phyloP scores from a whole-genome alignment of 2,888 invertebrate species.

The Auanema freiburgensis region DNA sequence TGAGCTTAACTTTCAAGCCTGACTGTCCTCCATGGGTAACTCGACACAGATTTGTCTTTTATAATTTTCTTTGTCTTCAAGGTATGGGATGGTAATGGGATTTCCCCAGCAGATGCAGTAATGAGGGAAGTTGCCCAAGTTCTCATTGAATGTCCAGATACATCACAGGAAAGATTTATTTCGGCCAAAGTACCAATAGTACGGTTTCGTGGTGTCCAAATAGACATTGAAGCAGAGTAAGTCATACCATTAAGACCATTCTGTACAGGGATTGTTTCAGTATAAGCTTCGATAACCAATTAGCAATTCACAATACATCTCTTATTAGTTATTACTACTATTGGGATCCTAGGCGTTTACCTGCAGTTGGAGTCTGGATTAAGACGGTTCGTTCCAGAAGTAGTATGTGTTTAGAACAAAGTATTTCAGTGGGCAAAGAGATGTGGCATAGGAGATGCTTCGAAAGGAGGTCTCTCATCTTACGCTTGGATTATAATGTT shows the following conservation, averaged over 20 bases:
- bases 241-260: neutral
- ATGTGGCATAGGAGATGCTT: constrained; percentile 69
- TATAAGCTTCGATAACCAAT: constrained; percentile 71
- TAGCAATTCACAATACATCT: constrained; percentile 70
- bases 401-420: constrained; percentile 2
- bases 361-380: constrained; percentile 50
- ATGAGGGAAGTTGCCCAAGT: constrained; percentile 45
- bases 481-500: constrained; percentile 73
- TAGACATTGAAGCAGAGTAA: constrained; percentile 44
- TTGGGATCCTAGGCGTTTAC: constrained; percentile 65
- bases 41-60: no score
- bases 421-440: constrained; percentile 37
- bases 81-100: neutral
- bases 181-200: constrained; percentile 73
- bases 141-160: constrained; percentile 40
- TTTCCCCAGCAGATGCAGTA: constrained; percentile 26
- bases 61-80: neutral
- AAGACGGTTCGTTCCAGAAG: constrained; percentile 24
- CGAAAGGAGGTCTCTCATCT: constrained; percentile 72
- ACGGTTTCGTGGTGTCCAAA: constrained; percentile 67
- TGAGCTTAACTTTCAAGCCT: constrained; percentile 70
- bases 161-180: constrained; percentile 56
- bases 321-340: constrained; percentile 69
- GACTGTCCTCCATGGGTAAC: constrained; percentile 49
- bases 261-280: constrained; percentile 25